Conservation (phyloP, 2,113 vertebrate species). For the Anseranas semipalmata region DNA sequence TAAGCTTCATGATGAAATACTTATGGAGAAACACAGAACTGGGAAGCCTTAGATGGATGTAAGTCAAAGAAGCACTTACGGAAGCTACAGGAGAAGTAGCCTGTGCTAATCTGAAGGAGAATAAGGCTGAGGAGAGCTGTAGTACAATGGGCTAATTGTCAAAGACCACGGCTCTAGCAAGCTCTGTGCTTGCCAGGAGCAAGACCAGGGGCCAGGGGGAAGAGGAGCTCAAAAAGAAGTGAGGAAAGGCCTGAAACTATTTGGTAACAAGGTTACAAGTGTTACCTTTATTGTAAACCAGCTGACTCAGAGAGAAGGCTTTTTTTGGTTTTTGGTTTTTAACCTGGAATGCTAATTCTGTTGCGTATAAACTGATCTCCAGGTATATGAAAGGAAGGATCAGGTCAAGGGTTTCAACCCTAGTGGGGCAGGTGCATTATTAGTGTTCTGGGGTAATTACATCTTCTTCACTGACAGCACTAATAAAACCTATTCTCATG, state of each 20-base stretch:
- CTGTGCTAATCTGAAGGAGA: neutral
- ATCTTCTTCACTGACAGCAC: neutral
- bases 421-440: neutral
- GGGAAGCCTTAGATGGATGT: neutral
- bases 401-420: neutral
- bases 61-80: neutral
- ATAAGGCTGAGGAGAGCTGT: neutral
- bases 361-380: neutral
- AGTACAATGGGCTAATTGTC: neutral
- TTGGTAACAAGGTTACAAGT: neutral
- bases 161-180: neutral
- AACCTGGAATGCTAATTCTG: neutral
- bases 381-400: neutral
- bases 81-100: neutral
- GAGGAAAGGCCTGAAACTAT: conserved; percentile 12
- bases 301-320: neutral
- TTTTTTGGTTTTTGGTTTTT: neutral
- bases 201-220: neutral
- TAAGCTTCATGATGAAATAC: neutral
- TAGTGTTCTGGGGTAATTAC: neutral
- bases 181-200: neutral
- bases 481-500: neutral
- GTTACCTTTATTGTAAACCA: neutral
- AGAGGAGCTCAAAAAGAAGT: neutral
- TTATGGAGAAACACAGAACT: neutral